phyloP scores from a whole-genome alignment of 2,797 vertebrate genomes.

The Odontamblyopus rebecca region DNA sequence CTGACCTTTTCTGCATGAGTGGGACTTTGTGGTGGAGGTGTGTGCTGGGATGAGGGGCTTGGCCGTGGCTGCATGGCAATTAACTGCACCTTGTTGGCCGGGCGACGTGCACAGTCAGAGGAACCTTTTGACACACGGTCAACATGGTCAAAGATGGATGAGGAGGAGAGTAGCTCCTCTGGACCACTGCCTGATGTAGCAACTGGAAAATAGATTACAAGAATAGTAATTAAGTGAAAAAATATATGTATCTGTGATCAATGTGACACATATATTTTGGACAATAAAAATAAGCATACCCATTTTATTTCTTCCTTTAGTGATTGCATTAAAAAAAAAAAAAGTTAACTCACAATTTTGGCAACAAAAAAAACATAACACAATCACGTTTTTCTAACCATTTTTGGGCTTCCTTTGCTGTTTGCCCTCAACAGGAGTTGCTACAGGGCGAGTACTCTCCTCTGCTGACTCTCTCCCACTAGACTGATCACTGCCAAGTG shows the following conservation, averaged over 20 bases:
- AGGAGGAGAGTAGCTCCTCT: constrained; percentile 88
- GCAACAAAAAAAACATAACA: constrained; percentile 3
- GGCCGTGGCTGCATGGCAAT: constrained; percentile 96
- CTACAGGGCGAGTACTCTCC: constrained; percentile 80
- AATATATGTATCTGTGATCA: neutral
- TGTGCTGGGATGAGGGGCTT: constrained; percentile 73
- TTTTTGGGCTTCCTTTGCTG: constrained; percentile 81
- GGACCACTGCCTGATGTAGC: constrained; percentile 77
- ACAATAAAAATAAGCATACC: constrained; percentile 65
- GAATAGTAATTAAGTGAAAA: neutral
- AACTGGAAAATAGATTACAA: constrained; percentile 49
- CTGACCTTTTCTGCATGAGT: constrained; percentile 86
- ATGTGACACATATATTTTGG: neutral
- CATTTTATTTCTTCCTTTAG: constrained; percentile 79
- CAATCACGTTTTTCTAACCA: constrained; percentile 59
- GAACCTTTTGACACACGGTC: constrained; percentile 89
- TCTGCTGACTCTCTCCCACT: constrained; percentile 89
- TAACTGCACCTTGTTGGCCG: constrained; percentile 93
- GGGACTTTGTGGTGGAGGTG: constrained; percentile 70
- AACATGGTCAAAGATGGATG: constrained; percentile 96
- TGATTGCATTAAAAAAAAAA: constrained; percentile 17
- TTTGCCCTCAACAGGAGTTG: constrained; percentile 79
- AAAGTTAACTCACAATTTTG: neutral
- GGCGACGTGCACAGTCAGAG: constrained; percentile 84
- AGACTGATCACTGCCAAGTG: constrained; percentile 90